These are phyloP conservation scores for Coronaproctus castanopsis DNA, from an alignment of 2,888 invertebrate genomes.

Conservation along the genomic window DNA sequence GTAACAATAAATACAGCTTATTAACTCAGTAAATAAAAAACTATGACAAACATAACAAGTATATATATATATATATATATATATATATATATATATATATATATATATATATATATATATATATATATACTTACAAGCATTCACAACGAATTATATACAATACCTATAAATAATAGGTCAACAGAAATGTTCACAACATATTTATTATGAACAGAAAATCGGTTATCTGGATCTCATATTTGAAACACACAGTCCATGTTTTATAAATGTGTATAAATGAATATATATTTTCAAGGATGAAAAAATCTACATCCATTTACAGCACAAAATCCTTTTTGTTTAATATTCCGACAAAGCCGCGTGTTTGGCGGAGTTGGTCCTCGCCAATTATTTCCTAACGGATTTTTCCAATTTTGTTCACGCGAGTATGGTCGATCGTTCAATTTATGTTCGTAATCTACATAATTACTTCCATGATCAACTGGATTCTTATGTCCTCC, in stretches of 20 bases:
- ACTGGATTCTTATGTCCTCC: neutral
- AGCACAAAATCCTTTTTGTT: slow-evolving; percentile 11
- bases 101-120: neutral
- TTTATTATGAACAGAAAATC: no score
- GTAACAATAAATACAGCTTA: no score
- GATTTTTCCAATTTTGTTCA: slow-evolving; percentile 8
- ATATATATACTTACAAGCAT: neutral
- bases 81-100: neutral
- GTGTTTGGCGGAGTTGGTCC: slow-evolving; percentile 2
- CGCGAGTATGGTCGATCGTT: slow-evolving; percentile 6
- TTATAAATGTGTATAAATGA: neutral
- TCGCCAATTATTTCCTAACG: slow-evolving; percentile 3
- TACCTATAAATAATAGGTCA: neutral
- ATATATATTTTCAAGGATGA: slow-evolving; percentile 4
- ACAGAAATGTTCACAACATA: no score
- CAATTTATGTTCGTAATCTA: neutral
- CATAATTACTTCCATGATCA: neutral
- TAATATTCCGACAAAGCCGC: slow-evolving; percentile 4
- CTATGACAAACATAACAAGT: no score
- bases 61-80: neutral
- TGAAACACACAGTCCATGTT: no score
- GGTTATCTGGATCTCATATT: no score
- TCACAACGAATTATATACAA: neutral
- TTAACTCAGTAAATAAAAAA: no score
- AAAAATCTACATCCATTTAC: slow-evolving; percentile 10